Evolutionary conservation across 2,888 invertebrate genomes (phyloP), one percentile per base, ranked within the genome.

Genomic region (Torymus texanus): DNA sequence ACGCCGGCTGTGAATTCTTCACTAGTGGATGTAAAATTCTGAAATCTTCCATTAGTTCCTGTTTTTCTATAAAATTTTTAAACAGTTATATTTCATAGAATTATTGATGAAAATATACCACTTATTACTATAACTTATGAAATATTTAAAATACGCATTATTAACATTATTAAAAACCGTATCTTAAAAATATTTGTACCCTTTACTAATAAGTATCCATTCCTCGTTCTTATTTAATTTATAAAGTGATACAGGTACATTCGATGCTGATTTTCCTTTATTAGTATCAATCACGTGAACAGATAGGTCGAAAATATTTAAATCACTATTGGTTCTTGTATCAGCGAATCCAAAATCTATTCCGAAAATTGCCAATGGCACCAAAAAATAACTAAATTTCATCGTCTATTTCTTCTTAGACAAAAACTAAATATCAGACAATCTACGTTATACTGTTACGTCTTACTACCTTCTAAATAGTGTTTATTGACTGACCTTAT

Each of bases 231-330:
- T 92, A 51, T 92, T 91, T 50, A 92, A 90, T 87, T 94, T 93
- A 85, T 92, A 93, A 11, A 95, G 88, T 73, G 92, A 93, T 0
- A 95, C 93, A 80, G 92, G 92, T 1, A 95, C 85, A 8, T 93
- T 93, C 0, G 88, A 87, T 0, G 94, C 94, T 0, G 95, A 94
- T 55, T 86, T 88, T 0, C 95, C 95, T 18, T 91, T 91, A 0
- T 94, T 92, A 1, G 93, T 94, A 84, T 96, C 95, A 77, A 95
- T 88, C 0, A 95, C 93, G 87, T 95, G 95, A 0, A 95, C 94
- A 0, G 95, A 94, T 82, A 96, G 91, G 2, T 94, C 24, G 8
- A 55, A 76, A 41, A 41, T 41, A 41, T 10, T 61, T 62, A 11
- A 24, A 13, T 4, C 0, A 4, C 13, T 13, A 13, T 2, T 12